A percentile compares a stretch with the other conserved stretches of the same genome.
These are phyloP conservation scores for Oriolus oriolus DNA, from an alignment of 2,113 vertebrate species.

Conservation along the genomic window DNA sequence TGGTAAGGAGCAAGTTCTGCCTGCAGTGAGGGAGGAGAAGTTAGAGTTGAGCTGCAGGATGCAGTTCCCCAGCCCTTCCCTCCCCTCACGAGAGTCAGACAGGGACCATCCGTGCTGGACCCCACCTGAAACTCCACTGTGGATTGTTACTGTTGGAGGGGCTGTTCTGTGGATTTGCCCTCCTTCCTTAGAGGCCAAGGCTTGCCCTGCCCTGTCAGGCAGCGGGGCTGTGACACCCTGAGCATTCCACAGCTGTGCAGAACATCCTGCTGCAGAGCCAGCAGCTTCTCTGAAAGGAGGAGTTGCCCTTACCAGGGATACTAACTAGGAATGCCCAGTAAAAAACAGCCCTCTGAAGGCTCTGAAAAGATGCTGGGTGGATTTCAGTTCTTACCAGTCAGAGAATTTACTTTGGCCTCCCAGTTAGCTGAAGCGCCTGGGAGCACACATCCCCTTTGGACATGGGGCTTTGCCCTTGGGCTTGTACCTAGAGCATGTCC, in stretches of 20 bases:
- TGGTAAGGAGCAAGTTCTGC: not conserved
- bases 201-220: not conserved
- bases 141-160: not conserved
- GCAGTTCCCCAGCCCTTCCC: not conserved
- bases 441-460: not conserved
- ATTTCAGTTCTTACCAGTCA: not conserved
- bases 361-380: not conserved
- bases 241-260: not conserved
- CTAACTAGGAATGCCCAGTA: not conserved
- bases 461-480: not conserved
- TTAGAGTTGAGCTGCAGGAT: not conserved
- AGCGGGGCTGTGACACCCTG: not conserved
- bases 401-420: not conserved
- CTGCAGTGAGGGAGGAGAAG: not conserved
- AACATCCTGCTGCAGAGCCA: not conserved
- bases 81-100: not conserved
- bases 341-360: not conserved
- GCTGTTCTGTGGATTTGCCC: not conserved
- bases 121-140: not conserved
- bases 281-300: not conserved
- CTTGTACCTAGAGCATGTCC: too few species aligned
- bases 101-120: not conserved
- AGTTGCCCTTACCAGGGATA: not conserved
- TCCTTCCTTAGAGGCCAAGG: not conserved
- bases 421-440: not conserved